Evolutionary conservation across 2,797 vertebrate genomes (phyloP).

Genomic region (Trichosurus vulpecula): DNA sequence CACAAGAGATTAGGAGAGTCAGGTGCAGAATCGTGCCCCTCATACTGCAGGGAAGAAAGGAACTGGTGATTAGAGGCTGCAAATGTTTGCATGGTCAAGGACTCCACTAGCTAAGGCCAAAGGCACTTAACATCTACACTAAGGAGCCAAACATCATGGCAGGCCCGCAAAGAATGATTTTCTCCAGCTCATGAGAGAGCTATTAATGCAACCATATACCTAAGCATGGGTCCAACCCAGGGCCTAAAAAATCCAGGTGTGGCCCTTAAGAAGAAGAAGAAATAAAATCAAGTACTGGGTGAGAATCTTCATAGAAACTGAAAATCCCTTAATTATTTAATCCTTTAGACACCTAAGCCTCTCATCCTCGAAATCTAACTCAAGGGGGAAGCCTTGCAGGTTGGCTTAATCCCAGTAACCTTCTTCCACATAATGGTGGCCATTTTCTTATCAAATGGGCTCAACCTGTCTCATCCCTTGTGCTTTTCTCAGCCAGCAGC

Average conservation of each 20-base stretch:
- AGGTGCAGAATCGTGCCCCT: not conserved
- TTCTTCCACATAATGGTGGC: not conserved
- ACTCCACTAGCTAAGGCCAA: not conserved
- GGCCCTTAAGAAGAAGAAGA: not conserved
- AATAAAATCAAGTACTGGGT: not conserved
- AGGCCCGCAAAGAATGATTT: not conserved
- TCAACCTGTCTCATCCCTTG: not conserved
- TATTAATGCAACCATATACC: not conserved
- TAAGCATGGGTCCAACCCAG: not conserved
- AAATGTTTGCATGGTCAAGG: not conserved
- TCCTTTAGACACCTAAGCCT: not conserved
- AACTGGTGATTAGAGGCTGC: not conserved
- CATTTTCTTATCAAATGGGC: not conserved
- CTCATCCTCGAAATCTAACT: not conserved
- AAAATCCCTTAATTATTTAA: not conserved
- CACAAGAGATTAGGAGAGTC: constrained; percentile 36
- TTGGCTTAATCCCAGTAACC: not conserved
- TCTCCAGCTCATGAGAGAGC: not conserved
- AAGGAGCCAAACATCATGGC: not conserved
- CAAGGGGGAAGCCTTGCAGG: not conserved
- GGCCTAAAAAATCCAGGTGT: not conserved
- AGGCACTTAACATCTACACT: not conserved
- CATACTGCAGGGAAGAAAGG: constrained; percentile 19
- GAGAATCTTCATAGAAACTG: not conserved
- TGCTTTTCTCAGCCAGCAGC: not conserved